These are phyloP conservation scores for Xenopus tropicalis DNA, from an alignment of 2,113 vertebrate species.

Conservation along the genomic window DNA sequence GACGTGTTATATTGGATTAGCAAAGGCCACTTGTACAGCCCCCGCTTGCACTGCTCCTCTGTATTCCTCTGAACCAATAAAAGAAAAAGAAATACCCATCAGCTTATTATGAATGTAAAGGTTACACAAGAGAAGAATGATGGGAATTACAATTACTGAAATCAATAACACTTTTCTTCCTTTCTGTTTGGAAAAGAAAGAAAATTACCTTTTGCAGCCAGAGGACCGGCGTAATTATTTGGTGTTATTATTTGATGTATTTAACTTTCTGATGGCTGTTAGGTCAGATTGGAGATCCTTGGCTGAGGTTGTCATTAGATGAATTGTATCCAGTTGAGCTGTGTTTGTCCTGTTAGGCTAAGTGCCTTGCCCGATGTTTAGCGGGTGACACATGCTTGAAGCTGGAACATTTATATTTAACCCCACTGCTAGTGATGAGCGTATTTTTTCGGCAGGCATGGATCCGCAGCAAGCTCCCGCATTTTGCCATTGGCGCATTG, in stretches of 20 bases:
- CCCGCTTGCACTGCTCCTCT: constrained; percentile 49
- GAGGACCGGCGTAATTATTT: constrained; percentile 24
- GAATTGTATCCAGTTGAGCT: constrained; percentile 37
- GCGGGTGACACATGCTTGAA: neutral
- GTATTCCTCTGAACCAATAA: constrained; percentile 34
- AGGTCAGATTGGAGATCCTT: constrained; percentile 36
- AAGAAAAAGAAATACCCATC: constrained; percentile 25
- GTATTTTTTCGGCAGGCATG: too few species aligned
- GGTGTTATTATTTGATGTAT: constrained; percentile 55
- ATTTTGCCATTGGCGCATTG: too few species aligned
- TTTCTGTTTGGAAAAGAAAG: constrained; percentile 49
- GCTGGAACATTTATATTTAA: constrained; percentile 8
- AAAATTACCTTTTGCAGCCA: constrained; percentile 32
- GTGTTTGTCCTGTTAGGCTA: constrained; percentile 36
- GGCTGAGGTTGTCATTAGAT: constrained; percentile 31
- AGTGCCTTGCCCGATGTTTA: constrained; percentile 15
- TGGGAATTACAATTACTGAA: constrained; percentile 45
- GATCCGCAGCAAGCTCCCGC: too few species aligned
- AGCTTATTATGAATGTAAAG: constrained; percentile 38
- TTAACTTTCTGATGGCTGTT: constrained; percentile 51
- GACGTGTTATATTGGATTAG: constrained; percentile 18
- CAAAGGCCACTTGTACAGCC: constrained; percentile 8
- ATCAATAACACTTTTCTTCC: constrained; percentile 50
- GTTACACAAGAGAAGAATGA: constrained; percentile 24
- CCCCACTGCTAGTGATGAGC: neutral